Evolutionary conservation across 2,888 invertebrate species (phyloP), one percentile per base, ranked within the genome.

Genomic region (Psococerastis gibbosa): DNA sequence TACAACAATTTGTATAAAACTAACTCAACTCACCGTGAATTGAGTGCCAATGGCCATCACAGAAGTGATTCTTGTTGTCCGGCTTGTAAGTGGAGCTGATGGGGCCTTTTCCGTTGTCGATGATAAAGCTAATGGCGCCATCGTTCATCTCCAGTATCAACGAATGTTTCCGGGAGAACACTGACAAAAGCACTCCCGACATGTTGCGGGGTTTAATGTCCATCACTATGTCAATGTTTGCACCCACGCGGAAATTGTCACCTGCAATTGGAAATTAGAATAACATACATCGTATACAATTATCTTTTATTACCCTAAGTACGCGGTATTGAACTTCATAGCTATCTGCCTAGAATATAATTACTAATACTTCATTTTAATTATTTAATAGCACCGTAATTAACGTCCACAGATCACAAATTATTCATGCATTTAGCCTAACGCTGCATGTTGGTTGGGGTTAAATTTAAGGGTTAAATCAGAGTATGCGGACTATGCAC

Each of bases 31-130:
- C 58, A 79, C 80, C 77, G 62, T 73, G 70, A 53, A 92, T 83
- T 45, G 71, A 77, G 57, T 97, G 94, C 95, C 95, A 98, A 44
- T 83, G 70, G 41, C 97, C 95, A 61, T 98, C 91, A 57, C 97
- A 98, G 48, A 94, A 71, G 13, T 18, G 20, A 46, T 69, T 66
- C 52, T 77, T 73, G 47, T 71, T 70, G 35, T 71, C 66, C 0
- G 76, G 66, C 43, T 69, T 70, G 58, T 76, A 87, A 17, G 70
- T 72, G 2, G 87, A 78, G 2, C 73, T 71, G 52, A 85, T 78
- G 2, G 78, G 73, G 6, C 88, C 89, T 54, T 73, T 78, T 0
- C 83, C 82, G 53, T 84, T 83, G 51, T 87, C 84, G 1, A 83
- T 87, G 1, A 78, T 75, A 52, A 89, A 78, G 47, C 75, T 73